These are phyloP conservation scores for Hemiprocne comata DNA, from an alignment of 2,113 vertebrate species.

Conservation along the genomic window DNA sequence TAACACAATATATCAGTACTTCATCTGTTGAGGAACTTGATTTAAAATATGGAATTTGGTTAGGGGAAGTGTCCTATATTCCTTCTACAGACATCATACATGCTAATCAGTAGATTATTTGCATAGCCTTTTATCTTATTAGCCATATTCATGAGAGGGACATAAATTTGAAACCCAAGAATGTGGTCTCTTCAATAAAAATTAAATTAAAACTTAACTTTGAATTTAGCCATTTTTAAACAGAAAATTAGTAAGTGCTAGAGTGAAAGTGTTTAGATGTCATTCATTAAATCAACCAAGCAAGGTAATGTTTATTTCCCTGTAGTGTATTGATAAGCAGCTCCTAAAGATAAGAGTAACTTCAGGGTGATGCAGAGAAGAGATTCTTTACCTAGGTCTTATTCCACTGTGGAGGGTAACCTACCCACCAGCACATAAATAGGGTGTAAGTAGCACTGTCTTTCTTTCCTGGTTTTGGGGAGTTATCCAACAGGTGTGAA, in stretches of 20 bases:
- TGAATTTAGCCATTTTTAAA: not conserved
- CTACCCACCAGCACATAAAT: not conserved
- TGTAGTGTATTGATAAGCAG: not conserved
- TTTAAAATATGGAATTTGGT: not conserved
- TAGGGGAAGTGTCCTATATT: not conserved
- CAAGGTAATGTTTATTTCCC: not conserved
- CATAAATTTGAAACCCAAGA: not conserved
- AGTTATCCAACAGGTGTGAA: not conserved
- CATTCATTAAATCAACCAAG: not conserved
- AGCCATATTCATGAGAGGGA: not conserved
- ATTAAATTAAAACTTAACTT: not conserved
- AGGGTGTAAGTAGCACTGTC: not conserved
- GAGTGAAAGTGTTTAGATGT: not conserved
- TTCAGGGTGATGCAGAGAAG: not conserved
- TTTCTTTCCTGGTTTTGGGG: not conserved
- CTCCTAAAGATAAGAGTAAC: not conserved
- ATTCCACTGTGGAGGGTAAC: not conserved
- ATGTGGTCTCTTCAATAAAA: not conserved
- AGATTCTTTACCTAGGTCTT: not conserved
- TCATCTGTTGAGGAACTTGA: not conserved
- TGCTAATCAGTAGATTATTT: not conserved
- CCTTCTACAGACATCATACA: not conserved
- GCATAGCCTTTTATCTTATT: not conserved
- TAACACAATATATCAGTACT: not conserved
- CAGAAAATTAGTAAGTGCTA: not conserved